Evolutionary conservation across 2,888 invertebrate species (phyloP).

Genomic region (Hyposoter dolosus): DNA sequence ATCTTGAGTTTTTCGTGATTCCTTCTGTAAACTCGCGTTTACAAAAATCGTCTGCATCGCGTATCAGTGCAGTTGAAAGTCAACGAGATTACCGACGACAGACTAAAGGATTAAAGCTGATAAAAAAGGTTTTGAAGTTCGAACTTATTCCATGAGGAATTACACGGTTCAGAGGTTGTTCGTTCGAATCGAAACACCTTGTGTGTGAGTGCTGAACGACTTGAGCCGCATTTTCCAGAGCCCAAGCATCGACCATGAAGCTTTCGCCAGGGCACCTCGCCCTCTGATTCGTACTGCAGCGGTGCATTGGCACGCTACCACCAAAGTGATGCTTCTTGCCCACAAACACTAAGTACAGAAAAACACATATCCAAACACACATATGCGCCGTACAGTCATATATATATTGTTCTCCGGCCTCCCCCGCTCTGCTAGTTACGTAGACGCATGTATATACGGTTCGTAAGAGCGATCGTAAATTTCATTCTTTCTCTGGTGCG

Average conservation of each 20-base stretch:
- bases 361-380: neutral
- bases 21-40: neutral
- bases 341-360: conserved; percentile 23
- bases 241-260: conserved; percentile 46
- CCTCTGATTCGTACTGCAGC: conserved; percentile 57
- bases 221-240: conserved; percentile 31
- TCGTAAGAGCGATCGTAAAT: conserved; percentile 74
- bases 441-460: conserved; percentile 57
- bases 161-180: neutral
- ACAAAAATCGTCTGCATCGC: neutral
- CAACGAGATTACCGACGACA: neutral
- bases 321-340: conserved; percentile 47
- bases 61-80: neutral
- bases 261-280: conserved; percentile 54
- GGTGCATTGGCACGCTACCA: conserved; percentile 46
- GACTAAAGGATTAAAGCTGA: neutral
- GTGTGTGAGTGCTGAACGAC: conserved; percentile 9
- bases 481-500: conserved; percentile 70
- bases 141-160: neutral
- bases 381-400: neutral
- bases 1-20: neutral
- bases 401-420: neutral
- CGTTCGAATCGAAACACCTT: neutral
- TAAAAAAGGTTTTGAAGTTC: neutral
- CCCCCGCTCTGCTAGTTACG: conserved; percentile 32